Base-by-base conservation (phyloP, 2,113 vertebrate species). In the Nipponia nippon region DNA sequence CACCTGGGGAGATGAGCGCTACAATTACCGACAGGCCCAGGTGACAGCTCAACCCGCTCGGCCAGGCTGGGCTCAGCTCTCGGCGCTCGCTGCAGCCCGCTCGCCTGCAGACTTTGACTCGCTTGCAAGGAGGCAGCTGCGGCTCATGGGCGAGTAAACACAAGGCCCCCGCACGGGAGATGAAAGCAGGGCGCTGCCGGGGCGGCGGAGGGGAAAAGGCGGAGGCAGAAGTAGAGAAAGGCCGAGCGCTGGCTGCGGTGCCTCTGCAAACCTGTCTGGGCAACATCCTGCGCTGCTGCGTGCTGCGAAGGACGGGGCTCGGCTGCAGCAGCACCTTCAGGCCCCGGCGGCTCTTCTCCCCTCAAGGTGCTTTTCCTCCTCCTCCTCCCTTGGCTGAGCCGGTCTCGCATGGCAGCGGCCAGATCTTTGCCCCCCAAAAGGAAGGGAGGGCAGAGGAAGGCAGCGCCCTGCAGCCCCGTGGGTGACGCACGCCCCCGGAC, bases 391-490 rank as follows among this genome's bases (percentile, higher is more conserved):
- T 2, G 11, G 66, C 40, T 16, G 70, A 75, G 87, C n/a, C 0
- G 3, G 11, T 67, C 49, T 36, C 0, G 0, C 17, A 3, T 0
- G 18, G 38, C 26, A 46, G 13, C 2, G 0, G 53, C 7, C 47
- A 22, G 66, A 32, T 12, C 13, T 12, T 32, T 17, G 27, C 18
- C 22, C 20, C 9, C 0, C 0, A 3, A 7, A 22, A 22, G 11
- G 34, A 9, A 44, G 11, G 26, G 56, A 25, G 27, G 13, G 69
- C 23, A 2, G 30, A 27, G 59, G 70, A 36, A 16, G 40, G 70
- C 47, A 56, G 50, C 15, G 7, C 46, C 56, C 32, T 5, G 22
- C 42, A 58, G 84, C n/a, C 7, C 71, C 0, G 1, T 0, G n/a
- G 52, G 63, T 73, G 83, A n/a, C 8, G 10, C 36, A 13, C 11